phyloP scores from a whole-genome alignment of 2,113 vertebrate species.

The Nibea coibor region DNA sequence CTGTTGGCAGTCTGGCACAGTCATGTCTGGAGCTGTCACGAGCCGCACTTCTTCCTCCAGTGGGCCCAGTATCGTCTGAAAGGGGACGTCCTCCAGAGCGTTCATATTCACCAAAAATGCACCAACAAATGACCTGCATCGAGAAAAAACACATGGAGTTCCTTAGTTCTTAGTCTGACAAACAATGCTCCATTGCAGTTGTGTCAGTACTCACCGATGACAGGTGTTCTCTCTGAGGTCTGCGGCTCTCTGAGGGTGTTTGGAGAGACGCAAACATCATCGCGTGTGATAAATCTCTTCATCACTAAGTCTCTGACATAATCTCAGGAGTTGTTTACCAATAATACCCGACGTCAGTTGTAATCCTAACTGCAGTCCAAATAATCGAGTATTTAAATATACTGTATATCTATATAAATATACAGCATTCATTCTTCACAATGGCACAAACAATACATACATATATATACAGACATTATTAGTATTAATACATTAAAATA shows the following conservation, averaged over 20 bases:
- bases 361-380: conserved; percentile 13
- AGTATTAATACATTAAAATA: background rate
- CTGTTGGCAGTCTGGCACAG: conserved; percentile 79
- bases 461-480: background rate
- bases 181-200: background rate
- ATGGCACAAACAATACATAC: background rate
- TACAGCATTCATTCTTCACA: background rate
- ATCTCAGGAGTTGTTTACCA: conserved; percentile 60
- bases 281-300: conserved; percentile 63
- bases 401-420: background rate
- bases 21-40: conserved; percentile 71
- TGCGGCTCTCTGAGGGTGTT: conserved; percentile 14
- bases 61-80: conserved; percentile 79
- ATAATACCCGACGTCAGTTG: conserved; percentile 8
- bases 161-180: background rate
- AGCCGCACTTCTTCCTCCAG: conserved; percentile 62
- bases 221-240: background rate
- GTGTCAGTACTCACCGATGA: conserved; percentile 33
- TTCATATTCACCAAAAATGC: conserved; percentile 79
- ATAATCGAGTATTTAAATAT: background rate
- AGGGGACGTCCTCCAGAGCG: conserved; percentile 89
- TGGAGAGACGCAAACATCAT: conserved; percentile 38
- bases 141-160: background rate
- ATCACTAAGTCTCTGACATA: conserved; percentile 75
- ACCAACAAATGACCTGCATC: conserved; percentile 26